phyloP scores from a whole-genome alignment of 92 coral and sea anemone species.

The Pocillopora meandrina region DNA sequence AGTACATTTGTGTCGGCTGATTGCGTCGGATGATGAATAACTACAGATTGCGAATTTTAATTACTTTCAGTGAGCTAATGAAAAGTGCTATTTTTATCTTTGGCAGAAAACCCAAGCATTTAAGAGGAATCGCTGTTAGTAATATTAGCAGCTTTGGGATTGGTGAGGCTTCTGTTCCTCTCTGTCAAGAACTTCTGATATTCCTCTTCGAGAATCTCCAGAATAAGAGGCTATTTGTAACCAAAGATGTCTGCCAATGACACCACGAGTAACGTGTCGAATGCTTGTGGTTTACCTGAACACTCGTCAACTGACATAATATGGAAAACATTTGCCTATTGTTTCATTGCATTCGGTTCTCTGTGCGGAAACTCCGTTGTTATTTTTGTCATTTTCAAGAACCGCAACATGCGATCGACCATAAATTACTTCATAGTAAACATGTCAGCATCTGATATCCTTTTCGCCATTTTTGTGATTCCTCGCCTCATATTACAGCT shows the following conservation, averaged over 20 bases:
- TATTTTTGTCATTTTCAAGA: conserved; percentile 57
- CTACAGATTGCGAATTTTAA: conserved; percentile 1
- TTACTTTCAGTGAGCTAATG: not conserved
- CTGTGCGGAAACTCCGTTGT: conserved; percentile 53
- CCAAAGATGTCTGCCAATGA: conserved; percentile 35
- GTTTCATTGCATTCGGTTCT: conserved; percentile 47
- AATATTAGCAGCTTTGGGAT: not conserved
- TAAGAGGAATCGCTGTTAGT: not conserved
- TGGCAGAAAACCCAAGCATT: not conserved
- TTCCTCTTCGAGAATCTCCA: not conserved
- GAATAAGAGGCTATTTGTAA: not conserved
- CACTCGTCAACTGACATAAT: conserved; percentile 7
- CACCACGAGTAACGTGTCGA: conserved; percentile 37
- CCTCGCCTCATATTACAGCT: conserved; percentile 44
- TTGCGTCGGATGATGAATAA: not conserved
- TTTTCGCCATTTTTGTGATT: conserved; percentile 50
- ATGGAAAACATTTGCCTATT: conserved; percentile 55
- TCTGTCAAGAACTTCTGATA: not conserved
- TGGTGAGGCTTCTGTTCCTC: not conserved
- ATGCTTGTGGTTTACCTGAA: conserved; percentile 28
- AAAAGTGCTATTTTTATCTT: conserved; percentile 2
- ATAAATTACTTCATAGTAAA: conserved; percentile 67
- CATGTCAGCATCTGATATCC: conserved; percentile 70
- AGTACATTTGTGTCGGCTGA: not conserved
- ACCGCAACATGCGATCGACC: conserved; percentile 61